These are phyloP conservation scores for Sylvicola cinctus DNA, from an alignment of 2,888 invertebrate genomes.

Conservation along the genomic window DNA sequence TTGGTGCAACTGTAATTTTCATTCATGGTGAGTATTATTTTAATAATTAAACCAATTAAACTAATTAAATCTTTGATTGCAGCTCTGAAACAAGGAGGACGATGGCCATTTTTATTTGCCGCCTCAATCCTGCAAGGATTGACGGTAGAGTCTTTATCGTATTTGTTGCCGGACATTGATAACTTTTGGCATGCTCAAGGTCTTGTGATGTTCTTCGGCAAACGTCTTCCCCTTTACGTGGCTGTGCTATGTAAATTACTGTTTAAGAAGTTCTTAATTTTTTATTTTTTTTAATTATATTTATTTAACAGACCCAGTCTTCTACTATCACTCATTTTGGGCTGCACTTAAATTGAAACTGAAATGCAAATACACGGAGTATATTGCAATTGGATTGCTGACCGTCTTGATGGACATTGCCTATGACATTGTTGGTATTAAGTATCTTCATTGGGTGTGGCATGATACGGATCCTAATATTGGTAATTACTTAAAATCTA, in stretches of 20 bases:
- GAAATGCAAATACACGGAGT: constrained; percentile 32
- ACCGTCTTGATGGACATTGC: constrained; percentile 57
- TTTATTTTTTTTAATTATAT: not conserved
- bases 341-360: constrained; percentile 33
- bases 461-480: constrained; percentile 54
- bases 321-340: constrained; percentile 36
- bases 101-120: constrained; percentile 56
- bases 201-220: constrained; percentile 47
- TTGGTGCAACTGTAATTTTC: constrained; percentile 41
- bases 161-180: constrained; percentile 50
- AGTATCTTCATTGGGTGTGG: constrained; percentile 70
- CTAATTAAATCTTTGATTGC: constrained; percentile 8
- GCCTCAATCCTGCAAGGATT: constrained; percentile 51
- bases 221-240: constrained; percentile 52
- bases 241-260: constrained; percentile 45
- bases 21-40: constrained; percentile 36
- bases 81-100: constrained; percentile 50
- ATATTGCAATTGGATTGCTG: constrained; percentile 45
- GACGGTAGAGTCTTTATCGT: constrained; percentile 47
- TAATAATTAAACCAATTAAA: not conserved
- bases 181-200: constrained; percentile 73
- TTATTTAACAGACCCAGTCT: constrained; percentile 30
- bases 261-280: no score
- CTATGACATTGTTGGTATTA: constrained; percentile 57
- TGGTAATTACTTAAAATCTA: constrained; percentile 26